These are phyloP conservation scores for Ichneumoninae sp. DNA, from an alignment of 2,888 invertebrate species.

Conservation along the genomic window DNA sequence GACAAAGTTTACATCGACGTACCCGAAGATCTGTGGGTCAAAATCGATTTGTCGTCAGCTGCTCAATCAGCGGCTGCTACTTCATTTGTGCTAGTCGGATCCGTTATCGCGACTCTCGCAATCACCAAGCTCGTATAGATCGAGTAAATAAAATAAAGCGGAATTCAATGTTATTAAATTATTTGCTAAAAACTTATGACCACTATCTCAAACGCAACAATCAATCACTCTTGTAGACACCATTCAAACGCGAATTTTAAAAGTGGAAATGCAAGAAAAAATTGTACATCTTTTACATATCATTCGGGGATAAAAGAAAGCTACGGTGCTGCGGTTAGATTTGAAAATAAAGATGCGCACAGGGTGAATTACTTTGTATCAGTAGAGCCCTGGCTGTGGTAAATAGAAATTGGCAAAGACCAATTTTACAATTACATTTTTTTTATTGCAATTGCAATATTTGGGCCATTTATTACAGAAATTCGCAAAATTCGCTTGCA, in stretches of 20 bases:
- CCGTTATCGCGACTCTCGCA: slow-evolving; percentile 52
- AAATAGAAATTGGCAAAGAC: neutral
- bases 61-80: slow-evolving; percentile 46
- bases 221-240: neutral
- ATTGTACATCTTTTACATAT: neutral
- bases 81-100: slow-evolving; percentile 37
- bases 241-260: neutral
- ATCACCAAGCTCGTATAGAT: slow-evolving; percentile 50
- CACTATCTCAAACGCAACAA: neutral
- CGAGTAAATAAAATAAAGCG: neutral
- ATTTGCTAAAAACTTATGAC: too few relatives aligned
- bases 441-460: neutral
- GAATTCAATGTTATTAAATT: too few relatives aligned
- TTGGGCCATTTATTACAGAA: neutral
- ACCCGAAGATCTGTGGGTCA: slow-evolving; percentile 85
- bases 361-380: neutral
- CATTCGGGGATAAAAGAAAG: neutral
- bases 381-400: neutral
- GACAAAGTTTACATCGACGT: slow-evolving; percentile 92
- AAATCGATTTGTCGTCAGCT: slow-evolving; percentile 69
- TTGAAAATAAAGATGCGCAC: neutral
- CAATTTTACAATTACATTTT: neutral
- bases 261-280: neutral
- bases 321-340: neutral
- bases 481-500: neutral